Conservation (phyloP, 2,797 vertebrate species). For the Lepilemur ruficaudatus region DNA sequence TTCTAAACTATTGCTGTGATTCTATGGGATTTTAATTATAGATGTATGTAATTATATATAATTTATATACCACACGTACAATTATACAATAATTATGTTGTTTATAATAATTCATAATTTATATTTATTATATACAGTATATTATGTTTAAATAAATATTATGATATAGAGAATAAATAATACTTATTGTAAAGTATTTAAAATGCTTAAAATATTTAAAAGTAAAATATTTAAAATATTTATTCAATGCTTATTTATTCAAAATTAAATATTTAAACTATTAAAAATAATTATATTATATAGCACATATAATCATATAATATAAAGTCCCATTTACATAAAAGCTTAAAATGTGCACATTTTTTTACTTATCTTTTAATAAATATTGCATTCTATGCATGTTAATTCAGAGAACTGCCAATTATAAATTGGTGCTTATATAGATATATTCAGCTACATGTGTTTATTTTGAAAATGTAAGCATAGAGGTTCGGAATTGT, state of each 20-base stretch:
- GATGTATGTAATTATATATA: not conserved
- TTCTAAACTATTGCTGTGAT: not conserved
- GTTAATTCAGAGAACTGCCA: not conserved
- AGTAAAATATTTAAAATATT: too few species aligned
- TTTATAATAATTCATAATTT: not conserved
- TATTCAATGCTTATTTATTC: too few species aligned
- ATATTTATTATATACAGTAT: not conserved
- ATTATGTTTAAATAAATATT: not conserved
- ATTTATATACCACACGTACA: not conserved
- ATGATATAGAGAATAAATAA: not conserved
- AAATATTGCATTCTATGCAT: not conserved
- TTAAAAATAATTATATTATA: not conserved
- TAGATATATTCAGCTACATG: not conserved
- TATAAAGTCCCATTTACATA: not conserved
- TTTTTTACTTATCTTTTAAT: not conserved
- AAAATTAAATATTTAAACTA: too few species aligned
- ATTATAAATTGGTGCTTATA: not conserved
- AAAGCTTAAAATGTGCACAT: not conserved
- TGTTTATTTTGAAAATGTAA: not conserved
- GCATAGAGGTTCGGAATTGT: not conserved
- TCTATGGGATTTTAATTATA: not conserved
- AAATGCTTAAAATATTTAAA: not conserved
- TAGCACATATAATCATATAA: not conserved
- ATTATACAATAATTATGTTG: not conserved
- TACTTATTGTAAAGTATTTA: not conserved